These are phyloP conservation scores for Catonia carolina DNA, from an alignment of 2,888 invertebrate species.

Conservation along the genomic window DNA sequence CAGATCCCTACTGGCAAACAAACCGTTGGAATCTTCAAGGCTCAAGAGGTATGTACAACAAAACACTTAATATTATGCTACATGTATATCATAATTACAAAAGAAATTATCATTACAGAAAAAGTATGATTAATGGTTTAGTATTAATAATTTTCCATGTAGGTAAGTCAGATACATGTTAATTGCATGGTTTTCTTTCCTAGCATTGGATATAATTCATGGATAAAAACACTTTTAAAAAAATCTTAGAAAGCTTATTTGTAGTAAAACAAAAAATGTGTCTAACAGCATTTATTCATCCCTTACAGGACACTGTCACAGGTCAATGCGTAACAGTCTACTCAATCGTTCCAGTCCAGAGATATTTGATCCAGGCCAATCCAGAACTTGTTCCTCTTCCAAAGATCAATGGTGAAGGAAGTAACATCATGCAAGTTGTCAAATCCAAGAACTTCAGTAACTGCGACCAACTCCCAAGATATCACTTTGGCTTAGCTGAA, in stretches of 20 bases:
- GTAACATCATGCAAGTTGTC: slow-evolving; percentile 54
- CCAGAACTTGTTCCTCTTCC: slow-evolving; percentile 49
- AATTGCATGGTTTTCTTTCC: too few relatives aligned
- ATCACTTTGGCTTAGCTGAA: too few relatives aligned
- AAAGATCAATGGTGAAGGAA: too few relatives aligned
- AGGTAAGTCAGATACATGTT: too few relatives aligned
- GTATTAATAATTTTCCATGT: too few relatives aligned
- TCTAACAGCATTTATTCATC: neutral
- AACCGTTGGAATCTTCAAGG: slow-evolving; percentile 53
- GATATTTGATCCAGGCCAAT: too few relatives aligned
- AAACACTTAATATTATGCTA: too few relatives aligned
- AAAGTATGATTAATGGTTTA: neutral
- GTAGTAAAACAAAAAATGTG: neutral
- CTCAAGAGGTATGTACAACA: slow-evolving; percentile 50
- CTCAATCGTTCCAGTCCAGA: too few relatives aligned
- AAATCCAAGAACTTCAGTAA: slow-evolving; percentile 61
- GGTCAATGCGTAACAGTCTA: too few relatives aligned
- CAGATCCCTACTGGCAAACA: slow-evolving; percentile 41
- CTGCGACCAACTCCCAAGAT: too few relatives aligned
- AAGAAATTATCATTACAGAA: neutral
- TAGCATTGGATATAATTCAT: neutral
- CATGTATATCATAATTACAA: neutral
- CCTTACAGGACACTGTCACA: slow-evolving; percentile 43
- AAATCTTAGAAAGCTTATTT: neutral
- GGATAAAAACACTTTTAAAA: neutral